Evolutionary conservation across 2,113 vertebrate genomes (phyloP).

Genomic region (Mesembrinibis cayennensis): DNA sequence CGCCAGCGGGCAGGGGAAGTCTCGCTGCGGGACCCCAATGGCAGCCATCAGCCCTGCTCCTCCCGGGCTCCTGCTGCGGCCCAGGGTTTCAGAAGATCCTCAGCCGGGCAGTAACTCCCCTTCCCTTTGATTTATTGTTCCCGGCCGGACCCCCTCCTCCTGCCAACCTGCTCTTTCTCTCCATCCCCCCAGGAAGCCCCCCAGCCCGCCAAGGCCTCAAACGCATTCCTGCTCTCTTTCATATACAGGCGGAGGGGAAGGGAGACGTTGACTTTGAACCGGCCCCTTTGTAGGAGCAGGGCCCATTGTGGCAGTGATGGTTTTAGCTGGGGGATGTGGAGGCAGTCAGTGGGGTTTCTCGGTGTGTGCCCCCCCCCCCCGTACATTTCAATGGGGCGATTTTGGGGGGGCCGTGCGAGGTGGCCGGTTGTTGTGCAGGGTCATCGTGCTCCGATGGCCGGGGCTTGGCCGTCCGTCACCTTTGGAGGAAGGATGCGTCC

Average conservation of each 20-base stretch:
- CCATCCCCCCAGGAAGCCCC: constrained; percentile 47
- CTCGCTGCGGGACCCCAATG: constrained; percentile 23
- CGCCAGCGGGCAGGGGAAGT: constrained; percentile 37
- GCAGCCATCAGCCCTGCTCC: constrained; percentile 35
- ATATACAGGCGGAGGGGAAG: constrained; percentile 51
- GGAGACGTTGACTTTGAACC: constrained; percentile 71
- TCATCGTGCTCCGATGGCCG: not conserved
- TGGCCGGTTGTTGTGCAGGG: not conserved
- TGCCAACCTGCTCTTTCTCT: constrained; percentile 28
- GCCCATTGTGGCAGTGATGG: constrained; percentile 36
- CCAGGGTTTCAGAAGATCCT: not conserved
- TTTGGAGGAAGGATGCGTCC: not conserved
- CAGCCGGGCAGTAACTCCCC: constrained; percentile 3
- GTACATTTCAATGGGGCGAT: constrained; percentile 20
- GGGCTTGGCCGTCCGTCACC: not conserved
- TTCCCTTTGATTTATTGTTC: constrained; percentile 49
- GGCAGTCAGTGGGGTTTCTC: constrained; percentile 45
- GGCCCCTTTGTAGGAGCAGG: constrained; percentile 35
- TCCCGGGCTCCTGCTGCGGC: not conserved
- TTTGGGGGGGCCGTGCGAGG: not conserved
- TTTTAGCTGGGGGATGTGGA: constrained; percentile 54
- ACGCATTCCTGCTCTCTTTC: constrained; percentile 55
- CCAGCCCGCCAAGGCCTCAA: not conserved
- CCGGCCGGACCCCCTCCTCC: not conserved
- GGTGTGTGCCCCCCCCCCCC: not conserved